Evolutionary conservation across 2,797 vertebrate genomes (phyloP).

Genomic region (Glossophaga mutica): DNA sequence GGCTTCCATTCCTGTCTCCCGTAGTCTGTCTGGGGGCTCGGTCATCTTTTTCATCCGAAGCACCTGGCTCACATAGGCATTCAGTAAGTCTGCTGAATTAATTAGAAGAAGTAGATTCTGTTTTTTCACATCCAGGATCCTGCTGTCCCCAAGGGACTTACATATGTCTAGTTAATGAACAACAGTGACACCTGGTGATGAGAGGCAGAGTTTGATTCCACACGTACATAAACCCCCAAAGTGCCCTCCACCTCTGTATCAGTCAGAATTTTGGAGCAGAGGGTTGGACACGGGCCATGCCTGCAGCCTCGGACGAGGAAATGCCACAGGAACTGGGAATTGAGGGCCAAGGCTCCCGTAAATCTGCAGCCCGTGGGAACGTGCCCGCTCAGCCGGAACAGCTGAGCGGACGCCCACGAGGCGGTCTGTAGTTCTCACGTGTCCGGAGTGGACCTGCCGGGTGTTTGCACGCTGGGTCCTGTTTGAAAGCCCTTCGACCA

Average conservation of each 20-base stretch:
- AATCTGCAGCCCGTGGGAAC: background rate
- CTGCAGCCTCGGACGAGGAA: background rate
- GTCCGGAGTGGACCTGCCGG: background rate
- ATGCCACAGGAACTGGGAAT: background rate
- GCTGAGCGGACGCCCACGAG: background rate
- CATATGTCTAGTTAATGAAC: background rate
- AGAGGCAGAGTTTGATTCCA: background rate
- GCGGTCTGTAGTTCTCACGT: background rate
- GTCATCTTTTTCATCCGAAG: background rate
- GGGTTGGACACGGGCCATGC: background rate
- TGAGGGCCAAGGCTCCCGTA: background rate
- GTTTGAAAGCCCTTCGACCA: background rate
- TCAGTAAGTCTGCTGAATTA: background rate
- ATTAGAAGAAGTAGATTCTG: background rate
- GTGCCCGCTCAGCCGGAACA: background rate
- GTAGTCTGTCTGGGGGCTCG: background rate
- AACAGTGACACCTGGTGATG: constrained; percentile 51
- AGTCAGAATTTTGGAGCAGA: background rate
- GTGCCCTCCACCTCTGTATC: background rate
- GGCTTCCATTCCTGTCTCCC: background rate
- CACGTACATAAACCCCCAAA: background rate
- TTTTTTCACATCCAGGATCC: background rate
- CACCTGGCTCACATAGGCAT: background rate
- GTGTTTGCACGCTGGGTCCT: background rate
- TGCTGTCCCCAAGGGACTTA: background rate